phyloP scores from a whole-genome alignment of 2,888 invertebrate genomes.

The Ditula angustiorana region DNA sequence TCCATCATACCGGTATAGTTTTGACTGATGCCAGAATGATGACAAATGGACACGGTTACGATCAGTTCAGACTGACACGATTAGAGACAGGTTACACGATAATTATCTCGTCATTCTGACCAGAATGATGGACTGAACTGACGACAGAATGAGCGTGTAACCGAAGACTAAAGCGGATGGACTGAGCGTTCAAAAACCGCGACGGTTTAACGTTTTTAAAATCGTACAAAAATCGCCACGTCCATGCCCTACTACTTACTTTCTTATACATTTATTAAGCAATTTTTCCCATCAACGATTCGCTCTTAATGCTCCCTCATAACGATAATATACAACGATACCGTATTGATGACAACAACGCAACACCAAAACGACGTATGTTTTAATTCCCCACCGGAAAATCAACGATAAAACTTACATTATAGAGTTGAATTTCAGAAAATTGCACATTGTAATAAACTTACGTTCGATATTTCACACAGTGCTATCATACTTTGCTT shows the following conservation, averaged over 20 bases:
- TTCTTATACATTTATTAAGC: slow-evolving; percentile 72
- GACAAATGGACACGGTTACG: too few relatives aligned
- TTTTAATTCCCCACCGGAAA: slow-evolving; percentile 39
- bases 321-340: slow-evolving; percentile 77
- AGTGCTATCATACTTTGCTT: slow-evolving; percentile 72
- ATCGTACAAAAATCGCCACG: slow-evolving; percentile 21
- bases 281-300: slow-evolving; percentile 82
- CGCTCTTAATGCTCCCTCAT: slow-evolving; percentile 74
- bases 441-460: slow-evolving; percentile 63
- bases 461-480: slow-evolving; percentile 76
- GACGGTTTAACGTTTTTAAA: background rate
- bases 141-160: too few relatives aligned
- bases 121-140: too few relatives aligned
- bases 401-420: slow-evolving; percentile 12
- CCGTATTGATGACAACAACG: slow-evolving; percentile 70
- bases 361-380: slow-evolving; percentile 52
- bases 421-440: slow-evolving; percentile 42
- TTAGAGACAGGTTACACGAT: too few relatives aligned
- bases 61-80: too few relatives aligned
- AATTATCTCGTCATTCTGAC: too few relatives aligned
- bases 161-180: too few relatives aligned
- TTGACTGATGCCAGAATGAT: too few relatives aligned
- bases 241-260: slow-evolving; percentile 50
- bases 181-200: too few relatives aligned
- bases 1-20: too few relatives aligned